Evolutionary conservation across 1,140 invertebrate genomes (phyloP), one percentile per base, ranked within the genome.

Genomic region (Drosophila nasuta): DNA sequence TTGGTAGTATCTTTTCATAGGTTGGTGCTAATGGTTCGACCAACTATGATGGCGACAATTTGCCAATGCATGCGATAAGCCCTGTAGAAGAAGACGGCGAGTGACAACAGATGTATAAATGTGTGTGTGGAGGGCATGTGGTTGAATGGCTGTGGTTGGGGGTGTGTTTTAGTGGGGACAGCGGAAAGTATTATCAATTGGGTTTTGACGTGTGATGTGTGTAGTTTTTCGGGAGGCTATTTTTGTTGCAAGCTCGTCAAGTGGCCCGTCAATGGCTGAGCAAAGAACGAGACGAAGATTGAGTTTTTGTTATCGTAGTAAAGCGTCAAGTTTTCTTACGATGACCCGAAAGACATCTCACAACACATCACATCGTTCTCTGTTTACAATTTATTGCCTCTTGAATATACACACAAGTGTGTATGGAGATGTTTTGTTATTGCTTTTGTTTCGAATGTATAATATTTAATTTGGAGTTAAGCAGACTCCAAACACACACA

Each of bases 51-150:
- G 85, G 85, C 85, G 83, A 88, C 83, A 88, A 88, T 88, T 89
- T 89, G 85, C 77, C 85, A 88, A 88, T 88, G 81, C 80, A 76
- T 54, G 85, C 60, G 83, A 88, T 88, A 88, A 88, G 74, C 76
- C 71, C 71, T 51, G 20, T 38, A 15, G 38, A n/a, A 58, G 48
- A 43, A 13, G 30, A 33, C 35, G 35, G 35, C 35, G 10, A 59
- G 38, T 46, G 56, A 41, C 45, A 43, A 67, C 70, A 66, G 66
- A 30, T 70, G 62, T 65, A 30, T 17, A 38, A 25, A 25, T 25
- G 20, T 10, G 35, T 3, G 45, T 43, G 38, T 59, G 54, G 20
- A n/a, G 13, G 13, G 43, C 8, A 38, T 10, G 30, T 15, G 20
- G 15, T 17, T 54, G 11, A 11, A 7, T 52, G 57, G 15, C 17